These are phyloP conservation scores for Trichogramma evanescens DNA, from an alignment of 2,888 invertebrate species.

Conservation along the genomic window DNA sequence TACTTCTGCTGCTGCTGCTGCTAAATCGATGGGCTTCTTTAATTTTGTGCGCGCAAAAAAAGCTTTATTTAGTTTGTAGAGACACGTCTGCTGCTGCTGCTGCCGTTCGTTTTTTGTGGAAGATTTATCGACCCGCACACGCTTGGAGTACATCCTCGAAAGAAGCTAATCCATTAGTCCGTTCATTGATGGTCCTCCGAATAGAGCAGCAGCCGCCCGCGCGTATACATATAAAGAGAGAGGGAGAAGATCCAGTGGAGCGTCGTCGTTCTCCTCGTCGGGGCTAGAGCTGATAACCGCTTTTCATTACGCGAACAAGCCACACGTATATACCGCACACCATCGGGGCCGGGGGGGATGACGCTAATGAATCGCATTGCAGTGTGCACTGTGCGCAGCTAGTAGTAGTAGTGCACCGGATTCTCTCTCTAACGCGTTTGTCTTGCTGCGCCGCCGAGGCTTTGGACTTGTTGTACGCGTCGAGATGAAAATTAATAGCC, in stretches of 20 bases:
- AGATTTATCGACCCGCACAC: not conserved
- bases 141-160: not conserved
- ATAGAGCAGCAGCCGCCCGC: not conserved
- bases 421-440: not conserved
- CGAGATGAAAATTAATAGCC: conserved; percentile 2
- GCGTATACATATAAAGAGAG: not conserved
- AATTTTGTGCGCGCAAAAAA: too few species aligned
- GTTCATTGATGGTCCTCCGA: not conserved
- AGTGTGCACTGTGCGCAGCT: not conserved
- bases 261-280: too few species aligned
- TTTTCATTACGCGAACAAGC: conserved; percentile 18
- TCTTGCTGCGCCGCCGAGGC: not conserved
- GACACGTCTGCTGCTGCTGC: too few species aligned
- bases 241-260: too few species aligned
- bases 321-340: too few species aligned
- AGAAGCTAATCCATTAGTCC: conserved; percentile 17
- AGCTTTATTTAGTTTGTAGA: too few species aligned
- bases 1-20: too few species aligned
- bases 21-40: too few species aligned
- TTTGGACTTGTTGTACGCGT: not conserved
- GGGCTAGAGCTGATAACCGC: conserved; percentile 10
- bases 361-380: conserved; percentile 18
- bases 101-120: too few species aligned
- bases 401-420: not conserved
- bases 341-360: not conserved